Evolutionary conservation across 30 jellyfish, hydroid and myxozoan genomes (phyloP).

Genomic region (Phacellophora camtschatica): DNA sequence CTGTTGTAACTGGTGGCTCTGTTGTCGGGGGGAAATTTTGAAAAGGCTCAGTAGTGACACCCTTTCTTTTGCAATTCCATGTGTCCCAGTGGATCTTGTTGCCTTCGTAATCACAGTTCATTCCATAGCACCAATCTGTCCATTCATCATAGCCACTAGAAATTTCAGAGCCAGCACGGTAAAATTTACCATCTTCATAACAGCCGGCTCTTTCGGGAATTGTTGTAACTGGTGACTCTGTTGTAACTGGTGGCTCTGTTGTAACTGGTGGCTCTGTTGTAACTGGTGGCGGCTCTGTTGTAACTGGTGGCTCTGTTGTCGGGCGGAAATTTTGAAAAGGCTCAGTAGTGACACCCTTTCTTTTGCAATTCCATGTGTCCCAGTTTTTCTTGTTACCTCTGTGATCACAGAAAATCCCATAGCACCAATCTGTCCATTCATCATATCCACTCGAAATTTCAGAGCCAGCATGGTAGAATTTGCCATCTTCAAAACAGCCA

Average conservation of each 20-base stretch:
- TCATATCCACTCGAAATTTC: slow-evolving; percentile 34
- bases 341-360: not conserved
- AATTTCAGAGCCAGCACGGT: not conserved
- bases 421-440: slow-evolving; percentile 28
- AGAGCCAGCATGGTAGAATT: slow-evolving; percentile 4
- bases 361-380: slow-evolving; percentile 48
- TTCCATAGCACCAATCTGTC: slow-evolving; percentile 47
- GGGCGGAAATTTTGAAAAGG: not conserved
- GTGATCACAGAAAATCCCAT: slow-evolving; percentile 15
- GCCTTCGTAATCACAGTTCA: slow-evolving; percentile 6
- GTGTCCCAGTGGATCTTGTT: slow-evolving; percentile 15
- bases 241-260: too few relatives aligned
- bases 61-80: slow-evolving; percentile 19
- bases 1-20: not conserved
- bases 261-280: not conserved
- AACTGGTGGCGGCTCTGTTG: not conserved
- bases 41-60: too few relatives aligned
- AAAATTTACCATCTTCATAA: not conserved
- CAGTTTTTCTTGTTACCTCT: not conserved
- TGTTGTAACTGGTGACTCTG: not conserved
- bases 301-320: not conserved
- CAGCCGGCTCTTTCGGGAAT: not conserved
- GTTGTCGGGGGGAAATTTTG: not conserved
- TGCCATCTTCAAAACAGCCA: slow-evolving; percentile 30
- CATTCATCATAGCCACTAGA: slow-evolving; percentile 22